Evolutionary conservation across 2,113 vertebrate species (phyloP).

Genomic region (Rhegmatorhina hoffmannsi): DNA sequence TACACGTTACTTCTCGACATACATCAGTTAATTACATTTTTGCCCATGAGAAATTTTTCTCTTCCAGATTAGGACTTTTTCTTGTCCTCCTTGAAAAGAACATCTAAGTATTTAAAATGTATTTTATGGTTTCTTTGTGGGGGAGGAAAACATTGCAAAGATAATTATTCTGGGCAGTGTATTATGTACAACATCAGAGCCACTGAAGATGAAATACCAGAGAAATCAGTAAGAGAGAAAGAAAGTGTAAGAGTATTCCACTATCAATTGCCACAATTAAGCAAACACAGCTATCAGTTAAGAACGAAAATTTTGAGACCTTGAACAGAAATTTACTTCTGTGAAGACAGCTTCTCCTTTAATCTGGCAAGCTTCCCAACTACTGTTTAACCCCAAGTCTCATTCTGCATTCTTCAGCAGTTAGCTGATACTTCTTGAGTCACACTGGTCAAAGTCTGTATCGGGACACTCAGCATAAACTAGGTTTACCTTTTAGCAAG

Average conservation of each 20-base stretch:
- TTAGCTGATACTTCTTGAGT: conserved; percentile 48
- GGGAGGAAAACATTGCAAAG: not conserved
- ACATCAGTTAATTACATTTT: not conserved
- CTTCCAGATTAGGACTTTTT: not conserved
- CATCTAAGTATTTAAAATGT: not conserved
- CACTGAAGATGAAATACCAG: not conserved
- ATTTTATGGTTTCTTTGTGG: not conserved
- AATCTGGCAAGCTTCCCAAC: conserved; percentile 34
- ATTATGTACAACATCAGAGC: not conserved
- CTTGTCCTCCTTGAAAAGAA: not conserved
- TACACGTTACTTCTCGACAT: not conserved
- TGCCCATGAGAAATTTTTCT: not conserved
- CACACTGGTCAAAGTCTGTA: conserved; percentile 42
- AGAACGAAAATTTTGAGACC: conserved; percentile 9
- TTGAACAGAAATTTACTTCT: conserved; percentile 12
- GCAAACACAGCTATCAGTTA: not conserved
- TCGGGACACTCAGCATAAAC: not conserved
- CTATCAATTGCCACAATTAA: not conserved
- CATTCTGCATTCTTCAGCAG: conserved; percentile 56
- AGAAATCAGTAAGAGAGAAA: not conserved
- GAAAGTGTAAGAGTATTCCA: not conserved
- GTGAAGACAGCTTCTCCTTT: conserved; percentile 3
- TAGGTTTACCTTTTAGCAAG: not conserved
- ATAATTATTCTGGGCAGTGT: not conserved
- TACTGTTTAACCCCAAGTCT: conserved; percentile 37